Conservation (phyloP, 2,888 invertebrate species). For the Norana najaformis region DNA sequence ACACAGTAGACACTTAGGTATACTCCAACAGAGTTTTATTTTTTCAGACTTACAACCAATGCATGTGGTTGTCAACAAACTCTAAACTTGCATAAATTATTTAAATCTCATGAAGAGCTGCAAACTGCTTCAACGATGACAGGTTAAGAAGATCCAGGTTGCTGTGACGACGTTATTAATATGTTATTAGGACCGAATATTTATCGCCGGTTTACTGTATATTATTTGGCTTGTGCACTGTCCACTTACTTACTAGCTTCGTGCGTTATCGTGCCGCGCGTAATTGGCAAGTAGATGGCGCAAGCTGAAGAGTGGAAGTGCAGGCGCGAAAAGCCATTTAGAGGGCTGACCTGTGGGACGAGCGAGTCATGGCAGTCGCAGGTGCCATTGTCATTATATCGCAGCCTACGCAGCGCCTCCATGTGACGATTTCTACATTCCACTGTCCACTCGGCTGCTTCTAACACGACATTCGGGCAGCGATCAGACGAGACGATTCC, state of each 20-base stretch:
- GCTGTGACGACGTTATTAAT: too few species aligned
- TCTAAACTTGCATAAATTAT: too few species aligned
- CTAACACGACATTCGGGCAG: background rate
- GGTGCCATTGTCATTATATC: conserved; percentile 13
- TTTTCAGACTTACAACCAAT: too few species aligned
- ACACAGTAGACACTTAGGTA: too few species aligned
- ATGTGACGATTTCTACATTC: background rate
- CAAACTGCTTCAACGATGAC: too few species aligned
- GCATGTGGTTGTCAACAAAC: too few species aligned
- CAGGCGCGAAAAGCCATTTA: background rate
- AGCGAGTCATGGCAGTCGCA: background rate
- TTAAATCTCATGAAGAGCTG: too few species aligned
- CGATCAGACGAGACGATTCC: background rate
- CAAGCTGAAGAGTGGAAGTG: background rate
- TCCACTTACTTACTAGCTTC: background rate
- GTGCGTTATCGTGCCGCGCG: background rate
- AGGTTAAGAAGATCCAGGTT: too few species aligned
- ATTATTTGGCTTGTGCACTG: background rate
- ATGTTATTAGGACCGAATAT: background rate
- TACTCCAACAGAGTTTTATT: too few species aligned
- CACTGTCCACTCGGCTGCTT: background rate
- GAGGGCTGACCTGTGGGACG: background rate
- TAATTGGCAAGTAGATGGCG: background rate
- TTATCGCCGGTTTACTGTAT: background rate
- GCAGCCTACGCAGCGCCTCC: background rate